Evolutionary conservation across 2,888 invertebrate genomes (phyloP).

Genomic region (Perithous albicinctus): DNA sequence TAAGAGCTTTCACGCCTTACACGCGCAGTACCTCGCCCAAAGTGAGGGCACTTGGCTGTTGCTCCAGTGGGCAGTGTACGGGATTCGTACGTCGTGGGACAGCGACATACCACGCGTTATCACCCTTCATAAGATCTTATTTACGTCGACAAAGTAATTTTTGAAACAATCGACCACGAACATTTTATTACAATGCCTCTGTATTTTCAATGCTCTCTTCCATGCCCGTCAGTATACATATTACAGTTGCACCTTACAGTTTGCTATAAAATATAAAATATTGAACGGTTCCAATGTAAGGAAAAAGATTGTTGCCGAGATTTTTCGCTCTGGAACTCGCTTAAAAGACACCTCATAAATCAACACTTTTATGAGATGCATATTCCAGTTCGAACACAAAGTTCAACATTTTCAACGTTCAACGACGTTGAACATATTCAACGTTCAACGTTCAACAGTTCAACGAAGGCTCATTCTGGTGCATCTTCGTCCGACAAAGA

Average conservation of each 20-base stretch:
- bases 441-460: no score
- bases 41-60: background rate
- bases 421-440: no score
- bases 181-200: background rate
- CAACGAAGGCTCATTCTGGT: background rate
- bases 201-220: background rate
- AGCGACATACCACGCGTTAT: background rate
- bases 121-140: background rate
- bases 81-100: background rate
- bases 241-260: conserved; percentile 6
- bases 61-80: background rate
- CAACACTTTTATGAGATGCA: conserved; percentile 1
- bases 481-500: background rate
- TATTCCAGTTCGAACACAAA: background rate
- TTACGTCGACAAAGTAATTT: background rate
- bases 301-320: conserved; percentile 5
- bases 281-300: background rate
- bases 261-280: background rate
- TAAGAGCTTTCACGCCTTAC: background rate
- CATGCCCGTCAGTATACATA: background rate
- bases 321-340: background rate
- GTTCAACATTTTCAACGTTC: no score
- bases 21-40: background rate
- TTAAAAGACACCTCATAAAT: background rate
- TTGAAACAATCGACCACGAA: background rate